These are phyloP conservation scores for Ceratitis capitata DNA, from an alignment of 1,140 invertebrate species.

Conservation along the genomic window DNA sequence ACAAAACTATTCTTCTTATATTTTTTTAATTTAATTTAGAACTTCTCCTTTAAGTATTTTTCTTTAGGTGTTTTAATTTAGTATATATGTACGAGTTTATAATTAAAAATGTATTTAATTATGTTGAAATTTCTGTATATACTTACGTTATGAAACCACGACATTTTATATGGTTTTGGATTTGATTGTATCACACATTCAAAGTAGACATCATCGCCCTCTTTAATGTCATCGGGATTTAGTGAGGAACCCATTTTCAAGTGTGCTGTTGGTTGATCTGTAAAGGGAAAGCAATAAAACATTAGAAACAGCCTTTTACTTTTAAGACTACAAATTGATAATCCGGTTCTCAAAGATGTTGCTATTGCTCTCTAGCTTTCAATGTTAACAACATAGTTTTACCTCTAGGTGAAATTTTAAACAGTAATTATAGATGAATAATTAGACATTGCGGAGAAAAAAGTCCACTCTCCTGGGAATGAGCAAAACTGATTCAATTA, in stretches of 20 bases:
- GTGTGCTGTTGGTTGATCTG: constrained; percentile 79
- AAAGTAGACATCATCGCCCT: constrained; percentile 85
- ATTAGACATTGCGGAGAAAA: too few species aligned
- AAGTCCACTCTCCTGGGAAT: too few species aligned
- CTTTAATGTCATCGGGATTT: constrained; percentile 84
- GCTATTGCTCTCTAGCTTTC: too few species aligned
- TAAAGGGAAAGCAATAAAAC: constrained; percentile 55
- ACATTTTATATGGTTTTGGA: constrained; percentile 81
- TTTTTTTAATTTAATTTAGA: neutral
- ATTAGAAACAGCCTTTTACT: too few species aligned
- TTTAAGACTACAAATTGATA: too few species aligned
- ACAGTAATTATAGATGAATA: too few species aligned
- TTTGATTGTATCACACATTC: constrained; percentile 83
- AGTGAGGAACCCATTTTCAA: constrained; percentile 81
- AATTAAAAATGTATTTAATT: neutral
- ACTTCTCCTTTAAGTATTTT: too few species aligned
- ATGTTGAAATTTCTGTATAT: neutral
- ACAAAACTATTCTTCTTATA: neutral
- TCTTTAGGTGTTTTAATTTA: too few species aligned
- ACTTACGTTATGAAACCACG: constrained; percentile 88
- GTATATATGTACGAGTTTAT: neutral
- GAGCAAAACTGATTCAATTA: too few species aligned
- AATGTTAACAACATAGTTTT: too few species aligned
- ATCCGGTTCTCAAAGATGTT: too few species aligned
- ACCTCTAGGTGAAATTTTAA: too few species aligned